Evolutionary conservation across 2,797 vertebrate genomes (phyloP).

Genomic region (Pipistrellus pipistrellus): DNA sequence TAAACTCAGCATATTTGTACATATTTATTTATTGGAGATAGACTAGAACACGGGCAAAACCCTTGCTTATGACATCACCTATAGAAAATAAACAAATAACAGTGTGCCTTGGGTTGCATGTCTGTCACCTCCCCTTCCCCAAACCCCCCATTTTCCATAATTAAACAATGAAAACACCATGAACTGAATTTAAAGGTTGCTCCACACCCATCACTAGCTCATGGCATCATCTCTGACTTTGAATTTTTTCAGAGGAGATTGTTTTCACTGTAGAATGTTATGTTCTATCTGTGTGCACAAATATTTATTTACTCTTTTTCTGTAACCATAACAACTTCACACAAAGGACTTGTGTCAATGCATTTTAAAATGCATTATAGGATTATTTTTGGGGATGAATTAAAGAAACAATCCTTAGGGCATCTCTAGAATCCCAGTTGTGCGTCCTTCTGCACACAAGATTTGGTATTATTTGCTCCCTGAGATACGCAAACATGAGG

Average conservation of each 20-base stretch:
- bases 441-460: neutral
- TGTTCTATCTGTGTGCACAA: neutral
- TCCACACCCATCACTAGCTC: neutral
- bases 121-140: neutral
- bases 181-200: neutral
- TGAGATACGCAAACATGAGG: neutral
- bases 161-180: neutral
- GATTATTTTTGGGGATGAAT: neutral
- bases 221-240: neutral
- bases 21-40: slow-evolving; percentile 90
- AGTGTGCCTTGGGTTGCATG: neutral
- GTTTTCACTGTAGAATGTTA: slow-evolving; percentile 4
- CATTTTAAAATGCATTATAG: slow-evolving; percentile 23
- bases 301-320: slow-evolving; percentile 60
- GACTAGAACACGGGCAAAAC: slow-evolving; percentile 79
- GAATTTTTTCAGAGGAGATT: slow-evolving; percentile 1
- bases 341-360: neutral
- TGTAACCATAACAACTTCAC: slow-evolving; percentile 57
- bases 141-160: neutral
- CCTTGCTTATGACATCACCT: slow-evolving; percentile 76
- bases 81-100: slow-evolving; percentile 77
- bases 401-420: neutral
- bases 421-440: neutral
- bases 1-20: slow-evolving; percentile 81
- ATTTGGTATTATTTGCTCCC: neutral